Base-by-base conservation (phyloP, 2,113 vertebrate species). In the Galbula dea region DNA sequence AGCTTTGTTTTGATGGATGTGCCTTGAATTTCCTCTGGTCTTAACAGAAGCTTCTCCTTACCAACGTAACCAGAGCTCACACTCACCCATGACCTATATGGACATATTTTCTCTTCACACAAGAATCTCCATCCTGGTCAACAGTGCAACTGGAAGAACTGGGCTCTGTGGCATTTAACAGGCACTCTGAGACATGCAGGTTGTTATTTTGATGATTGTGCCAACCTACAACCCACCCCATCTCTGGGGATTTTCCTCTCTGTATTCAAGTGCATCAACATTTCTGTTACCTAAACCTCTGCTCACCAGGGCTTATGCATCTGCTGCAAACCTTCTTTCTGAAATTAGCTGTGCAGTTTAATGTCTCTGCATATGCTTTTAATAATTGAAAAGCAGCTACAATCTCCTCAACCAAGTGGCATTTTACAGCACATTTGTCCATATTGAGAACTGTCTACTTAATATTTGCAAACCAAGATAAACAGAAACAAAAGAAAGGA, bases 401-500 rank as follows among this genome's bases (percentile, higher is more conserved):
- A 19, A 72, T 79, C 89, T 62, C 77, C 77, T 96, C 94, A 96
- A 55, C 85, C 57, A 72, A 94, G 85, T 55, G 75, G 85, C 91
- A 95, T 96, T 89, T 91, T 88, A 59, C 79, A 89, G 91, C 91
- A 82, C 86, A 80, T 96, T 96, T 91, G 67, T 91, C 93, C 78
- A 63, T 92, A 96, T 30, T 89, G 91, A 94, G 84, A 94, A 83
- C 78, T 85, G 78, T 52, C 86, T 90, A 81, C 91, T 91, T 93
- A 84, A 79, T 92, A 94, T 94, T 96, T 95, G 87, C 82, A 96
- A 95, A 95, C 94, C 94, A 93, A 94, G 90, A 95, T 61, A 94
- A 96, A 96, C 73, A 96, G 90, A 96, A 93, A 96, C 89, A 95
- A 95, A 96, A 84, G 80, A 86, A 94, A 92, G 67, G 84, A 89